Percentiles rank a stretch among this genome's conserved stretches.
Conservation (phyloP, 2,113 vertebrate species). For the Stictonetta naevosa region DNA sequence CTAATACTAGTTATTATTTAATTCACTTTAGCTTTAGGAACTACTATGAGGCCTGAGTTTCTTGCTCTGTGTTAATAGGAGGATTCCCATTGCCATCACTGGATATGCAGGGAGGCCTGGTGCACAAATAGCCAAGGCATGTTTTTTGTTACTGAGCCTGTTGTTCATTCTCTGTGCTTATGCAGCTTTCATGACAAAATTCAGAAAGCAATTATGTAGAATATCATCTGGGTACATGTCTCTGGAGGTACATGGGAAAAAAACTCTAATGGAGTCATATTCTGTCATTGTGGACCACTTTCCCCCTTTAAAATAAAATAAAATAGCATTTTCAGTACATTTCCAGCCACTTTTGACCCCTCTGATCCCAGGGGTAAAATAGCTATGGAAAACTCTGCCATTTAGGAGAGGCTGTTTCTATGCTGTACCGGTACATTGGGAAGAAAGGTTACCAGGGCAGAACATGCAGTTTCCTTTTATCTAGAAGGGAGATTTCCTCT, state of each 20-base stretch:
- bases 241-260: background rate
- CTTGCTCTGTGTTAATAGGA: fast-evolving
- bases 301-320: background rate
- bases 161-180: background rate
- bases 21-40: background rate
- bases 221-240: background rate
- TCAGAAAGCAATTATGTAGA: background rate
- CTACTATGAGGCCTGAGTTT: background rate
- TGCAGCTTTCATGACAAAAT: background rate
- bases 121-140: background rate
- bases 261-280: background rate
- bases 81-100: background rate
- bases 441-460: constrained; percentile 36
- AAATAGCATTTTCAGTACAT: constrained; percentile 13
- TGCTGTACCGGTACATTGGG: background rate
- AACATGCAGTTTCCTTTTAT: constrained; percentile 2
- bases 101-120: background rate
- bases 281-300: background rate
- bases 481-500: background rate
- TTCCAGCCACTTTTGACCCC: background rate
- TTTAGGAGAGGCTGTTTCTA: constrained; percentile 27
- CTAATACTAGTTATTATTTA: background rate
- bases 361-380: constrained; percentile 12
- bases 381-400: background rate
- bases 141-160: background rate